Conservation (phyloP, 2,113 vertebrate species). For the Siphamia tubifer region DNA sequence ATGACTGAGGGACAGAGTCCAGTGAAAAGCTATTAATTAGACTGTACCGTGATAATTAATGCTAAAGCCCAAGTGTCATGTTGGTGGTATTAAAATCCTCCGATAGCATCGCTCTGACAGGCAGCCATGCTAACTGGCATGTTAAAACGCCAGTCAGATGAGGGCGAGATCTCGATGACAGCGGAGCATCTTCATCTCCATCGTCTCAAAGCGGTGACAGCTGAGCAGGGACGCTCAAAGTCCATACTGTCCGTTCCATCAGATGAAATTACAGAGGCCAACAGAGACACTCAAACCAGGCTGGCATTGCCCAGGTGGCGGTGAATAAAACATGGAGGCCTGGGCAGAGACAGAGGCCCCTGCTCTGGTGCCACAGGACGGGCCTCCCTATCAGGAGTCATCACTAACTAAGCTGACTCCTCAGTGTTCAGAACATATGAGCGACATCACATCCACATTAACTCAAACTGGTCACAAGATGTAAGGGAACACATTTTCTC, state of each 20-base stretch:
- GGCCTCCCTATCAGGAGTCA: neutral
- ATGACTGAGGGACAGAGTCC: no score
- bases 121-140: neutral
- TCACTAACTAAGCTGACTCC: neutral
- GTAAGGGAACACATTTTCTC: no score
- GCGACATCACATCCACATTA: no score
- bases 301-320: constrained; percentile 71
- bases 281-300: constrained; percentile 69
- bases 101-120: neutral
- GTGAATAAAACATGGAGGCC: constrained; percentile 80
- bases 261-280: constrained; percentile 82
- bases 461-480: no score
- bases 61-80: neutral
- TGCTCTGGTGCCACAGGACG: constrained; percentile 1
- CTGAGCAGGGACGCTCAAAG: constrained; percentile 56
- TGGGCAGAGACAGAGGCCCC: constrained; percentile 14
- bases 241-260: constrained; percentile 62
- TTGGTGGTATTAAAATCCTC: neutral
- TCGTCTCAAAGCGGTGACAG: constrained; percentile 46
- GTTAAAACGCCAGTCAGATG: neutral
- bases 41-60: neutral
- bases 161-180: neutral
- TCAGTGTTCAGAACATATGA: no score
- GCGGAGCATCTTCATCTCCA: constrained; percentile 42
- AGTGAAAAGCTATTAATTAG: no score